Conservation (phyloP, 2,113 vertebrate species). For the Origma solitaria region DNA sequence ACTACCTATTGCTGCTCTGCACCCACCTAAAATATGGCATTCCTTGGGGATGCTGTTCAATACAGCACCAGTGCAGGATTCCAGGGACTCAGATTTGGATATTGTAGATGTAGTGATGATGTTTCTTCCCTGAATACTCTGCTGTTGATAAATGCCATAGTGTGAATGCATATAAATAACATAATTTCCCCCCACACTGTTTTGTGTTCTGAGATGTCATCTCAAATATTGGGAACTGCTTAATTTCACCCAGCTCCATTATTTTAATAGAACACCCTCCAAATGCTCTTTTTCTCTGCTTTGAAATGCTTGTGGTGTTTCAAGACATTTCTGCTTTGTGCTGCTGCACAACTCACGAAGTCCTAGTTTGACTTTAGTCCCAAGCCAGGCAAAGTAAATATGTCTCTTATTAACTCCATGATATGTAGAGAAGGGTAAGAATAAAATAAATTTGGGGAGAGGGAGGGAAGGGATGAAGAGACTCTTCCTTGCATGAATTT, state of each 20-base stretch:
- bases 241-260: neutral
- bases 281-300: neutral
- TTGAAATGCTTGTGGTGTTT: neutral
- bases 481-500: neutral
- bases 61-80: neutral
- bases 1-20: neutral
- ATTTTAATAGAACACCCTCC: neutral
- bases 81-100: neutral
- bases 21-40: neutral
- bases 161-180: neutral
- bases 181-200: neutral
- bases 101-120: neutral
- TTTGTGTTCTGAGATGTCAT: neutral
- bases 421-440: neutral
- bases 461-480: neutral
- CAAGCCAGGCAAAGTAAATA: neutral
- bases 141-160: neutral
- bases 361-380: neutral
- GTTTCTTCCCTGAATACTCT: neutral
- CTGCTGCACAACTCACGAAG: neutral
- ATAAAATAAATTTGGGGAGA: neutral
- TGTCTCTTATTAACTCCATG: neutral
- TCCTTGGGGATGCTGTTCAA: neutral
- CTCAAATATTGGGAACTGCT: neutral
- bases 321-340: neutral